Evolutionary conservation across 2,113 vertebrate genomes (phyloP), one percentile per base, ranked within the genome.

Genomic region (Rhegmatorhina hoffmannsi): DNA sequence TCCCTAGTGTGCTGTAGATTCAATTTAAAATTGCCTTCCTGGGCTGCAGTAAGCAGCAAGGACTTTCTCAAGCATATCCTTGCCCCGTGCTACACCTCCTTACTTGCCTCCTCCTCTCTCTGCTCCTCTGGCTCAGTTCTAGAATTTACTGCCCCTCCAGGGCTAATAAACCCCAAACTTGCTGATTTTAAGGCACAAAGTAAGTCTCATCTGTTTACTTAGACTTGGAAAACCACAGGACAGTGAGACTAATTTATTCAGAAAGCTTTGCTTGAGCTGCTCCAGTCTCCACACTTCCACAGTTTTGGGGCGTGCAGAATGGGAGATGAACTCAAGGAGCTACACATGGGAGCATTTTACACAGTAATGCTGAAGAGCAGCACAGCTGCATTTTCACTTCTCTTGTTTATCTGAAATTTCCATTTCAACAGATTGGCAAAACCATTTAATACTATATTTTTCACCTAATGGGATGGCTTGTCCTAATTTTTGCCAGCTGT

Each of bases 151-250:
- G 53, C 18, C n/a, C 93, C 76, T 87, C 28, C 33, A 68, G 76
- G 93, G 28, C 88, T 87, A 95, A 93, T 96, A 93, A 96, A 96
- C 73, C 31, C 69, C 73, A 64, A 88, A 84, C 26, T 87, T 89
- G 76, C 76, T 96, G 94, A 94, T 92, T 84, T 93, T 68, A 87
- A 94, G 77, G 79, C 60, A 93, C 23, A 15, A 76, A 92, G 20
- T 25, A 59, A 93, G 68, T 84, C 90, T 90, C 88, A 78, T 81
- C 88, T 95, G 94, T 93, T 96, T 96, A 93, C 83, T 87, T 84
- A 96, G 90, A 86, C 36, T 59, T 24, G 4, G 47, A 95, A 88
- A 67, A 75, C 40, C 76, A 36, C 64, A 91, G 73, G 88, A 78
- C 56, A 81, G 78, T 0, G 1, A 74, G 50, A 40, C 17, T 72